These are phyloP conservation scores for Lypha dubia DNA, from an alignment of 2,888 invertebrate species.

Conservation along the genomic window DNA sequence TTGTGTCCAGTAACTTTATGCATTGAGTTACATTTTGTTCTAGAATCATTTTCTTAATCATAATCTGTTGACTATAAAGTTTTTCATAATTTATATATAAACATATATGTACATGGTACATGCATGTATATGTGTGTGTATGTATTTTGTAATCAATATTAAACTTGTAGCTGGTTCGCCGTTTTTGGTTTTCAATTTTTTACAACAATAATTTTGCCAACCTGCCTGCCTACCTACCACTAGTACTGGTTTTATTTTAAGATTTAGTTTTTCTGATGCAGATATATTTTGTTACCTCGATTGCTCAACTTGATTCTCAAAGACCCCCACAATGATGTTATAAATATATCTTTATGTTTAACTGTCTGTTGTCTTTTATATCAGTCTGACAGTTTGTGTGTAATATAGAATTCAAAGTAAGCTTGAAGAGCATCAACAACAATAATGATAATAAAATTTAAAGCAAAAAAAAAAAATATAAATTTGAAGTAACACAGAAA, in stretches of 20 bases:
- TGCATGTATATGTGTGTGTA: no score
- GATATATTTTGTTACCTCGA: constrained; percentile 59
- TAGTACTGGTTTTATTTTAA: constrained; percentile 35
- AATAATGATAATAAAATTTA: constrained; percentile 1
- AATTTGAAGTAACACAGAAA: constrained; percentile 45
- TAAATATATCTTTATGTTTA: constrained; percentile 21
- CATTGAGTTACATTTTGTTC: not conserved
- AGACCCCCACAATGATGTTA: constrained; percentile 9
- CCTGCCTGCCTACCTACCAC: constrained; percentile 26
- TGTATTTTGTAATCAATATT: not conserved
- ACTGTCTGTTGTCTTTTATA: constrained; percentile 13
- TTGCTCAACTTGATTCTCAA: constrained; percentile 62
- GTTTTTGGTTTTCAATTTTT: constrained; percentile 26
- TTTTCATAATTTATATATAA: constrained; percentile 29
- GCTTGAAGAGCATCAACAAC: constrained; percentile 1
- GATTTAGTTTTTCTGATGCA: constrained; percentile 36
- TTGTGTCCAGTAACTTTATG: not conserved
- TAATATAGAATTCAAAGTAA: constrained; percentile 24
- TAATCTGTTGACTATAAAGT: constrained; percentile 9
- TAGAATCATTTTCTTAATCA: not conserved
- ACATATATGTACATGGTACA: no score
- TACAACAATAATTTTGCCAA: constrained; percentile 2
- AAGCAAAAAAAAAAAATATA: not conserved
- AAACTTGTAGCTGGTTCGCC: constrained; percentile 10
- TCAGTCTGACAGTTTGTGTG: constrained; percentile 12